Evolutionary conservation across 2,797 vertebrate genomes (phyloP).

Genomic region (Poeciliopsis paucimaculata): DNA sequence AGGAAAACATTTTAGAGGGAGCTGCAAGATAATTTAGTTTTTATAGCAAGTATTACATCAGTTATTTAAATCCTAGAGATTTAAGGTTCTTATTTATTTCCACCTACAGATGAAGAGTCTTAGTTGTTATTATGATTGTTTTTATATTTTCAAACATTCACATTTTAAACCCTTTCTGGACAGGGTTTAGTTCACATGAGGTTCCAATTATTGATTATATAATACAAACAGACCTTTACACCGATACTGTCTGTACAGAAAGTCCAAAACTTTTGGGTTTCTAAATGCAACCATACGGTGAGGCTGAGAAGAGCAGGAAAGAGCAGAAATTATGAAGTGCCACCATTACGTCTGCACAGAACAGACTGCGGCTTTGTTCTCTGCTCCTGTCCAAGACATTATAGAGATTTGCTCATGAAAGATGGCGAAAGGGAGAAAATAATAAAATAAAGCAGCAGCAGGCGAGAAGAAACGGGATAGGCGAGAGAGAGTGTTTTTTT

Average conservation of each 20-base stretch:
- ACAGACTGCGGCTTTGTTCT: conserved; percentile 64
- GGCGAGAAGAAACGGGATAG: conserved; percentile 41
- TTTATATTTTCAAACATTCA: background rate
- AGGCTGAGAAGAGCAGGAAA: conserved; percentile 63
- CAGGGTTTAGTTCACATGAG: background rate
- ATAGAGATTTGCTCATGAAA: conserved; percentile 30
- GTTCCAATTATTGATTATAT: background rate
- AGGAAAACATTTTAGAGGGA: background rate
- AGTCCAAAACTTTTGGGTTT: background rate
- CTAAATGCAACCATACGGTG: conserved; percentile 36
- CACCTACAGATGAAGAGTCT: background rate
- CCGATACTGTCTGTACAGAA: background rate
- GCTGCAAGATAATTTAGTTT: background rate
- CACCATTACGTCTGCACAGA: conserved; percentile 53
- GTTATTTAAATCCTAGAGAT: background rate
- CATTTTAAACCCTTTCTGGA: background rate
- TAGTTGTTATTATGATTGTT: background rate
- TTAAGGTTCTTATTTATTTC: background rate
- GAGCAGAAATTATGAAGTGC: conserved; percentile 64
- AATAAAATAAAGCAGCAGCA: conserved; percentile 35
- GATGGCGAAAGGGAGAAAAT: conserved; percentile 23
- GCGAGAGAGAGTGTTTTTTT: conserved; percentile 61
- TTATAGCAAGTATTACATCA: background rate
- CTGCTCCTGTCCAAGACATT: conserved; percentile 51
- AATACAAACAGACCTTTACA: background rate